phyloP scores from a whole-genome alignment of 2,888 invertebrate species.

The Pollenia labialis region DNA sequence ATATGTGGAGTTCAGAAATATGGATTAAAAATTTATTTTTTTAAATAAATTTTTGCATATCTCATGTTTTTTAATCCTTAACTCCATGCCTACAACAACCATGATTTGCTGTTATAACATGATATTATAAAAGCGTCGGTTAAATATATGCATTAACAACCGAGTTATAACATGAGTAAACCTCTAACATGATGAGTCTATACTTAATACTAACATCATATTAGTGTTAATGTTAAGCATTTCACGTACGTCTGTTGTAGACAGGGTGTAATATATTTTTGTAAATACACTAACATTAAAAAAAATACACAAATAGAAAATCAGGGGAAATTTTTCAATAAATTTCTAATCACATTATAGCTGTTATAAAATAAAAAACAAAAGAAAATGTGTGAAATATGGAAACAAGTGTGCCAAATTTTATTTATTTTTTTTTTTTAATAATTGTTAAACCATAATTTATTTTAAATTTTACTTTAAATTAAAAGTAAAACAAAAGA shows the following conservation, averaged over 20 bases:
- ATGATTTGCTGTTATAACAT: too few relatives aligned
- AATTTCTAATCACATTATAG: slow-evolving; percentile 68
- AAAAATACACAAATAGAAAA: not conserved
- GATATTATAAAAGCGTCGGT: too few relatives aligned
- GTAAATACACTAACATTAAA: too few relatives aligned
- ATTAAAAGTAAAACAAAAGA: slow-evolving; percentile 44
- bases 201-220: too few relatives aligned
- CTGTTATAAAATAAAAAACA: slow-evolving; percentile 45
- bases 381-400: slow-evolving; percentile 76
- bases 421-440: slow-evolving; percentile 76
- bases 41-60: not conserved
- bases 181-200: too few relatives aligned
- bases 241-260: too few relatives aligned
- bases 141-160: too few relatives aligned
- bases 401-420: slow-evolving; percentile 83
- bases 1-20: not conserved
- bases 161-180: too few relatives aligned
- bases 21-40: not conserved
- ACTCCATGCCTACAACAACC: too few relatives aligned
- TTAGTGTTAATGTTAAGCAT: too few relatives aligned
- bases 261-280: too few relatives aligned
- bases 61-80: too few relatives aligned
- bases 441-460: slow-evolving; percentile 70
- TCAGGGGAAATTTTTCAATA: slow-evolving; percentile 57
- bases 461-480: slow-evolving; percentile 50